A percentile compares a stretch with the other conserved stretches of the same genome.
These are phyloP conservation scores for Amphipyra berbera DNA, from an alignment of 2,888 invertebrate species.

Conservation along the genomic window DNA sequence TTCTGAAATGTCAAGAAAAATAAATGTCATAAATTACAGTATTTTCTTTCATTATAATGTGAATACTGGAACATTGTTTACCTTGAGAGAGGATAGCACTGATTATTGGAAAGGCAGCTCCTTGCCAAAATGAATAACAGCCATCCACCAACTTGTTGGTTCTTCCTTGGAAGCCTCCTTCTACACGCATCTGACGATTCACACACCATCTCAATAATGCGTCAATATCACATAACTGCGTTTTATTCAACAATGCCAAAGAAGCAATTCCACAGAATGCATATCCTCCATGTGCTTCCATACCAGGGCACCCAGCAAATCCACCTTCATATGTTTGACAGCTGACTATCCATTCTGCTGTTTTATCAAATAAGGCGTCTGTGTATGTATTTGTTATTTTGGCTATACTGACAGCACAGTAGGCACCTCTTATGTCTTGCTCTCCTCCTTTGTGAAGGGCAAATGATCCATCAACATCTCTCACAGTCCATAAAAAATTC, in stretches of 20 bases:
- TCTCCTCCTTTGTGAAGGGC: conserved; percentile 97
- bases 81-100: conserved; percentile 92
- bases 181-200: conserved; percentile 97
- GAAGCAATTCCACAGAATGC: conserved; percentile 99
- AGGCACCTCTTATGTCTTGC: conserved; percentile 98
- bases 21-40: conserved; percentile 15
- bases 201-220: conserved; percentile 96
- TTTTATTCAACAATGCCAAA: conserved; percentile 94
- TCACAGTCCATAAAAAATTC: conserved; percentile 94
- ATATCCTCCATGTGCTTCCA: conserved; percentile 99
- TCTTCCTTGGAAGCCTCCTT: conserved; percentile 99
- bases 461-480: conserved; percentile 96
- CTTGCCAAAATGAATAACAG: conserved; percentile 99
- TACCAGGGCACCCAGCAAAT: conserved; percentile 96
- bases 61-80: conserved; percentile 39
- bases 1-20: conserved; percentile 71
- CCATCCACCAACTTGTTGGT: conserved; percentile 99
- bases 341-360: conserved; percentile 97
- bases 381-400: conserved; percentile 95
- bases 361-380: conserved; percentile 94
- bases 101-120: conserved; percentile 96
- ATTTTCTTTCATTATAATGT: background rate
- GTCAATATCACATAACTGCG: conserved; percentile 93
- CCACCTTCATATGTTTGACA: conserved; percentile 99
- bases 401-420: conserved; percentile 98